phyloP scores from a whole-genome alignment of 2,113 vertebrate genomes.

The Odontesthes bonariensis region DNA sequence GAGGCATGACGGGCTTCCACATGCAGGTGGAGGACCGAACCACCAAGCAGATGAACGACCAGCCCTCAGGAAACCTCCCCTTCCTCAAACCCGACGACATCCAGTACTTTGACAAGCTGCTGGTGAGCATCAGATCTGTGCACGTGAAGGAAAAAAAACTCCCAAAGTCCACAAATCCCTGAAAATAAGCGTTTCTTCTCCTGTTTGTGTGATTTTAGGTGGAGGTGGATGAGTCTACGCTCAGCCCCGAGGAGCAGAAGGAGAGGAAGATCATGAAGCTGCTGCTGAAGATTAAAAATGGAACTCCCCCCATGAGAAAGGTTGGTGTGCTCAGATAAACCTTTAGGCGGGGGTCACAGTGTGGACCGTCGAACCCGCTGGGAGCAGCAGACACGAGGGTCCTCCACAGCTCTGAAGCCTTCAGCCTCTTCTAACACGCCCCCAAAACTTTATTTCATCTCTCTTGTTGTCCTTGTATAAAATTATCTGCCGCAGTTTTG shows the following conservation, averaged over 20 bases:
- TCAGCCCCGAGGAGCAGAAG: constrained; percentile 98
- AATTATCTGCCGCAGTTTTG: no score
- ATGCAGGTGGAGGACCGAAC: constrained; percentile 97
- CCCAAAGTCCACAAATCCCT: neutral
- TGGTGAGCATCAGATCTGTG: constrained; percentile 82
- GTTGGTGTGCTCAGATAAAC: no score
- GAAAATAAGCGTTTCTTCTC: neutral
- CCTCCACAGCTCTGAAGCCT: no score
- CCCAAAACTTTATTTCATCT: no score
- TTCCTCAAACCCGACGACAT: constrained; percentile 99
- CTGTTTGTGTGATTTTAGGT: constrained; percentile 81
- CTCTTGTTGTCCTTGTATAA: no score
- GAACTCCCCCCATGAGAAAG: constrained; percentile 99
- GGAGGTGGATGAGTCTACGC: constrained; percentile 97
- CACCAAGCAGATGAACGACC: constrained; percentile 97
- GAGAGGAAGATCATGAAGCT: constrained; percentile 99
- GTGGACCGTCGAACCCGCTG: constrained; percentile 29
- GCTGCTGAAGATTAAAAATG: constrained; percentile 98
- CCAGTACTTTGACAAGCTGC: constrained; percentile 97
- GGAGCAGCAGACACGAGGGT: constrained; percentile 51
- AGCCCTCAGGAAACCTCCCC: constrained; percentile 97
- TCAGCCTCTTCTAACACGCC: no score
- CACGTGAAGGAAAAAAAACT: no score
- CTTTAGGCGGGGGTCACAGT: constrained; percentile 46
- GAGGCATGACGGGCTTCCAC: constrained; percentile 98